Base-by-base conservation (phyloP, 2,888 invertebrate genomes). In the Sturmia bella region DNA sequence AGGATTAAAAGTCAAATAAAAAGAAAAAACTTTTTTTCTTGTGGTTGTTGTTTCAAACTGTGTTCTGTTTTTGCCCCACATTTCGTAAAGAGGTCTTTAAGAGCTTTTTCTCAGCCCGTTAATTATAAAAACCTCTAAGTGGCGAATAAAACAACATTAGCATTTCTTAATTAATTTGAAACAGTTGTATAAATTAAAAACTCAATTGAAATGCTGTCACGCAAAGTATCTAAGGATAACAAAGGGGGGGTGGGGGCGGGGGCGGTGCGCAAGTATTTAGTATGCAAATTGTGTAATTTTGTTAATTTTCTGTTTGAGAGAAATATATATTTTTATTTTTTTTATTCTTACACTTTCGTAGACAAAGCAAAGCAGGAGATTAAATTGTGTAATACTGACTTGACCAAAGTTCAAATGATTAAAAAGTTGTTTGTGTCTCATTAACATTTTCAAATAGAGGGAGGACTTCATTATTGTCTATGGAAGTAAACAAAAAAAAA, bases 151-250 rank as follows among this genome's bases (percentile, higher is more conserved):
- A 50, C 54, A 48, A 9, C 52, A 57, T 32, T 66, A 41, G 15
- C 27, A n/a, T 32, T 57, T 59, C 66, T 57, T 41, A 74, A 74
- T 74, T 74, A 74, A 74, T 63, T 52, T 64, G 39, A 57, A 66
- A 48, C 57, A 57, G 48, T 68, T 41, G 45, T 57, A 56, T 39
- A 56, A 74, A 56, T 56, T 48, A 56, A 45, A 39, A 64, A 56
- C 19, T 75, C 17, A 66, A 74, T 74, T 57, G 57, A 74, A 39
- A 41, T 50, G 19, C 48, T 66, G 45, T 56, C 54, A 32, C 39
- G 52, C 43, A 32, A 54, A 54, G n/a, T n/a, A 21, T 32, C 15
- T 43, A 32, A 17, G 32, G 45, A 66, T 48, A 66, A 57, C 56
- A 74, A 66, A n/a, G n/a, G n/a, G n/a, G n/a, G n/a, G n/a, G n/a